Evolutionary conservation across 2,888 invertebrate genomes (phyloP).

Genomic region (Drymonia ruficornis): DNA sequence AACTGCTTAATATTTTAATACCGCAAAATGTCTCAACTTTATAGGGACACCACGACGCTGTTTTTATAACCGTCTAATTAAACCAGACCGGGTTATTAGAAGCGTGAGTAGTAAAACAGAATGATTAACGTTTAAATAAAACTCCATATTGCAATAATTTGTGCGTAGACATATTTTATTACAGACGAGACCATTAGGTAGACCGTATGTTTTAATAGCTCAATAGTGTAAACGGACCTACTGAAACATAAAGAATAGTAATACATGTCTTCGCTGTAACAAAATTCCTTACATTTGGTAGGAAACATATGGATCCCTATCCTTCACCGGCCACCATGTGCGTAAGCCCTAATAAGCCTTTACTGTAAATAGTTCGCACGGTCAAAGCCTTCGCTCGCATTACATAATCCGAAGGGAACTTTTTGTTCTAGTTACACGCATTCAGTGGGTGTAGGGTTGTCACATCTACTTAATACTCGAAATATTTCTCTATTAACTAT

Average conservation of each 20-base stretch:
- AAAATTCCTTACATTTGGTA: background rate
- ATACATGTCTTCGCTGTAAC: background rate
- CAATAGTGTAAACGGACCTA: background rate
- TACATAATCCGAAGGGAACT: constrained; percentile 47
- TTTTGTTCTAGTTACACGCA: constrained; percentile 44
- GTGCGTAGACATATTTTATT: background rate
- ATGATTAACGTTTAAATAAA: constrained; percentile 18
- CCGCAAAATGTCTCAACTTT: constrained; percentile 8
- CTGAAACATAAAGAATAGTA: background rate
- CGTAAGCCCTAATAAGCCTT: constrained; percentile 3
- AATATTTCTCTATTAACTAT: background rate
- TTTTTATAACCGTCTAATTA: constrained; percentile 49
- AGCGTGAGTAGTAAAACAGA: constrained; percentile 22
- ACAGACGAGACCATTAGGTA: too few species aligned
- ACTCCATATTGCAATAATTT: constrained; percentile 17
- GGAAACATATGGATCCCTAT: constrained; percentile 3
- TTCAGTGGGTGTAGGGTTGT: constrained; percentile 5
- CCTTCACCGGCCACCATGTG: constrained; percentile 5
- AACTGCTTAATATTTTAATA: constrained; percentile 43
- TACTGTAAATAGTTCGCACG: constrained; percentile 25
- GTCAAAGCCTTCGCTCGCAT: constrained; percentile 23
- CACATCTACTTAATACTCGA: background rate
- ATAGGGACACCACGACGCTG: constrained; percentile 18
- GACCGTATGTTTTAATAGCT: too few species aligned
- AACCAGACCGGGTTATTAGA: constrained; percentile 37